Percentiles rank a stretch among this genome's conserved stretches.
Evolutionary conservation across 1,140 invertebrate species (phyloP).

Genomic region (Phymorhynchus buccinoides): DNA sequence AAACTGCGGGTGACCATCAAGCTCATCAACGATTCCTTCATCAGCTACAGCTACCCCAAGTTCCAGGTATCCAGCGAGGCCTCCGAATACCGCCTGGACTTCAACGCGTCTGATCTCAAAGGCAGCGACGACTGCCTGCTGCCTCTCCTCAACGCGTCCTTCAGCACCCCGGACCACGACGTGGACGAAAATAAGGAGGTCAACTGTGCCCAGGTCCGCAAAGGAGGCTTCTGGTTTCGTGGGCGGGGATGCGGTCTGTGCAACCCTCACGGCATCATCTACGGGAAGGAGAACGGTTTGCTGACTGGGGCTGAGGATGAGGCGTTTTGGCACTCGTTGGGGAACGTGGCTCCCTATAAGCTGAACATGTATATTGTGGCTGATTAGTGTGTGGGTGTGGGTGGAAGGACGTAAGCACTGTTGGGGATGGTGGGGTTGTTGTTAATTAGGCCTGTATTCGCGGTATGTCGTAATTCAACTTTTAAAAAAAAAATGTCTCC

Average conservation of each 20-base stretch:
- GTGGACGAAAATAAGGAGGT: conserved; percentile 13
- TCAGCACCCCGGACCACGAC: conserved; percentile 44
- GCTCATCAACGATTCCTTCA: conserved; percentile 12
- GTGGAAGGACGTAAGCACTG: neutral
- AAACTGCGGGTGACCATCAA: conserved; percentile 24
- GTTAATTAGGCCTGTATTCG: neutral
- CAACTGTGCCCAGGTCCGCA: conserved; percentile 28
- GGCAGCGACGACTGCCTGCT: conserved; percentile 21
- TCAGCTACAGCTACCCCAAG: conserved; percentile 27
- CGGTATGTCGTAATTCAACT: neutral
- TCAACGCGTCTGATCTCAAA: neutral
- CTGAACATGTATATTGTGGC: conserved; percentile 18
- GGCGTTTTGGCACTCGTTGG: conserved; percentile 38
- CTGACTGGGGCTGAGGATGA: conserved; percentile 27
- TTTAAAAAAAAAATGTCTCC: neutral
- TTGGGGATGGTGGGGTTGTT: neutral
- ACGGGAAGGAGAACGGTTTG: neutral
- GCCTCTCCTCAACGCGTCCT: conserved; percentile 23
- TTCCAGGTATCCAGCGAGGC: conserved; percentile 15
- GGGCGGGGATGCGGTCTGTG: conserved; percentile 27
- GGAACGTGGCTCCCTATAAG: conserved; percentile 18
- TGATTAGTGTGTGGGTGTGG: neutral
- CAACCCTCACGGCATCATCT: conserved; percentile 36
- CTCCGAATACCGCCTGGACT: conserved; percentile 1
- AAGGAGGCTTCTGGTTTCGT: conserved; percentile 39